Evolutionary conservation across 2,113 vertebrate genomes (phyloP).

Genomic region (Heterotis niloticus): DNA sequence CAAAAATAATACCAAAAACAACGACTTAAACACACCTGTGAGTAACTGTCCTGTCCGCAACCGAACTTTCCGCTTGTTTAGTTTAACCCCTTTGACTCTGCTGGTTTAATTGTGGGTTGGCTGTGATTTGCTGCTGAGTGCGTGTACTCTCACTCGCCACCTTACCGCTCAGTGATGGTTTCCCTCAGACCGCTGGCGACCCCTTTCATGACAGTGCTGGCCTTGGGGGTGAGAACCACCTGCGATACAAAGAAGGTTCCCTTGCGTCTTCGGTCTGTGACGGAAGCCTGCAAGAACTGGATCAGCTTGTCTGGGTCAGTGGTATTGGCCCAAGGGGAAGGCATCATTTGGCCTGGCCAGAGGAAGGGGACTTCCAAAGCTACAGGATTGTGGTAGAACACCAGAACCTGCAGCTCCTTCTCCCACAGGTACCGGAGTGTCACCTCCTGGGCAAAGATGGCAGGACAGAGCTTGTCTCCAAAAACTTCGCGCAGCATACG

Average conservation of each 20-base stretch:
- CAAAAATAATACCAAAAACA: neutral
- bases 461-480: conserved; percentile 91
- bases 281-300: conserved; percentile 89
- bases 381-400: conserved; percentile 95
- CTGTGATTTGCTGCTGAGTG: neutral
- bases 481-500: conserved; percentile 91
- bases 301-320: conserved; percentile 94
- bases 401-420: conserved; percentile 90
- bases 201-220: conserved; percentile 94
- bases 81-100: neutral
- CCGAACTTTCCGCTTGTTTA: neutral
- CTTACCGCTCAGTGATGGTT: conserved; percentile 93
- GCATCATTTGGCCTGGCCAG: conserved; percentile 99
- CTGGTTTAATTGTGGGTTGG: neutral
- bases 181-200: conserved; percentile 94
- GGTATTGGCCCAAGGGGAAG: conserved; percentile 92
- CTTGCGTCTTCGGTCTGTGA: conserved; percentile 91
- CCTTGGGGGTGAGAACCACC: conserved; percentile 95
- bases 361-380: conserved; percentile 91
- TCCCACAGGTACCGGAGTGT: conserved; percentile 94
- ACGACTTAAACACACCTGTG: neutral
- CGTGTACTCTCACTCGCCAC: conserved; percentile 21
- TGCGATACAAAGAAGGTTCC: conserved; percentile 96
- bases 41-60: neutral
- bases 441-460: conserved; percentile 92